Evolutionary conservation across 1,140 invertebrate genomes (phyloP).

Genomic region (Bombus confusus): DNA sequence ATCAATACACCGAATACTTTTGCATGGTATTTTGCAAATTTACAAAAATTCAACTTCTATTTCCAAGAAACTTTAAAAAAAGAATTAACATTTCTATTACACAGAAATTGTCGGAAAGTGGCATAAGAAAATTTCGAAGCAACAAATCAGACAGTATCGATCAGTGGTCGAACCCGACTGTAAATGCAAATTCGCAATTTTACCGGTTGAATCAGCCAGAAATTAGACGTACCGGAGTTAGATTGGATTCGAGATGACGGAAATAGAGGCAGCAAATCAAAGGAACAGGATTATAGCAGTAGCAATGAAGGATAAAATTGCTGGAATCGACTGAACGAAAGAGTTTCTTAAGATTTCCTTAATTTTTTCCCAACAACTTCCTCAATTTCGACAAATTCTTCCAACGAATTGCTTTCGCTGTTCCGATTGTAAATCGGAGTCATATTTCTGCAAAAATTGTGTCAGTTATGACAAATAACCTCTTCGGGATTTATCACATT

Average conservation of each 20-base stretch:
- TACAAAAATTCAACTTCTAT: too few species aligned
- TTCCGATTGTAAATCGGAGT: too few species aligned
- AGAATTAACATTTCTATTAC: background rate
- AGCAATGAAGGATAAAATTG: conserved; percentile 36
- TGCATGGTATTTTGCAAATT: too few species aligned
- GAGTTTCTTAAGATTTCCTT: background rate
- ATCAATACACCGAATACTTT: too few species aligned
- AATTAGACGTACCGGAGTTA: conserved; percentile 21
- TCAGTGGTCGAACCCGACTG: background rate
- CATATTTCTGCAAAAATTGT: too few species aligned
- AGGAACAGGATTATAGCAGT: conserved; percentile 37
- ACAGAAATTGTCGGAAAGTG: background rate
- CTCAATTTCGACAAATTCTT: background rate
- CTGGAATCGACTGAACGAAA: background rate
- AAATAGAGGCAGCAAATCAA: conserved; percentile 42
- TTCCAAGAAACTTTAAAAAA: background rate
- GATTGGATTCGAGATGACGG: conserved; percentile 51
- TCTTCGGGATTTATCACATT: too few species aligned
- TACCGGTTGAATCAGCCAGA: background rate
- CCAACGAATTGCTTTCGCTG: background rate
- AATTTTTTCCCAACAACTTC: too few species aligned
- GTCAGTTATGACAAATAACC: too few species aligned
- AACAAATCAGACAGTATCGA: background rate
- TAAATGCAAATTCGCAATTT: conserved; percentile 11
- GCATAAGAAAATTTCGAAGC: background rate